Evolutionary conservation across 2,888 invertebrate genomes (phyloP), one percentile per base, ranked within the genome.

Genomic region (Onthophagus sagittarius): DNA sequence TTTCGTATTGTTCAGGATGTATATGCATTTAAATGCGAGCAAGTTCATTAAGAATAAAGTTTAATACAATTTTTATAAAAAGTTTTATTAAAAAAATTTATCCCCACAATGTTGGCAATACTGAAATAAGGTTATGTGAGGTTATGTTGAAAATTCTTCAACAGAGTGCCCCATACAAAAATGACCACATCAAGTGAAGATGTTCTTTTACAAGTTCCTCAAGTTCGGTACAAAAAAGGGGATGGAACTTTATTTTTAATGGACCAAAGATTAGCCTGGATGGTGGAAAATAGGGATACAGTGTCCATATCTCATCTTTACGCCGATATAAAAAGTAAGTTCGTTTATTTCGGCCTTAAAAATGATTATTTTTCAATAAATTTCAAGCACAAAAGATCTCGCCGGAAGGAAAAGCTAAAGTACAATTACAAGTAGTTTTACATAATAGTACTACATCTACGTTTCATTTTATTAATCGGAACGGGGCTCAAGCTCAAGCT

Each of bases 231-330:
- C 84, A 98, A 98, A 86, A 99, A 99, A 86, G 95, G 96, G 72
- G 97, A 98, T 87, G 99, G 99, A 9, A 94, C 94, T 0, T 87
- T 99, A 73, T 96, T 98, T 85, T 91, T 99, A 77, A 98, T 98
- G 97, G 95, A 96, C 80, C 94, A 96, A 86, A 89, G 98, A 79
- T 88, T 99, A 79, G 98, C 96, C 62, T 99, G 98, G 97, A 97
- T 98, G 94, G 89, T 96, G 77, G 95, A 96, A 83, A 94, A 97
- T 84, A 89, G 93, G 77, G 96, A 97, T 83, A 95, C 94, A 1
- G 97, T 98, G 69, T 93, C 95, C 11, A 94, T 98, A 74, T 97
- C 96, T 73, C 96, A 97, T 86, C 91, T 93, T 83, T 99, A 96
- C 87, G 93, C 95, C 75, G 98, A 98, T 85, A 97, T 99, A 78